Evolutionary conservation across 1,140 invertebrate genomes (phyloP).

Genomic region (Drosophila bocki): DNA sequence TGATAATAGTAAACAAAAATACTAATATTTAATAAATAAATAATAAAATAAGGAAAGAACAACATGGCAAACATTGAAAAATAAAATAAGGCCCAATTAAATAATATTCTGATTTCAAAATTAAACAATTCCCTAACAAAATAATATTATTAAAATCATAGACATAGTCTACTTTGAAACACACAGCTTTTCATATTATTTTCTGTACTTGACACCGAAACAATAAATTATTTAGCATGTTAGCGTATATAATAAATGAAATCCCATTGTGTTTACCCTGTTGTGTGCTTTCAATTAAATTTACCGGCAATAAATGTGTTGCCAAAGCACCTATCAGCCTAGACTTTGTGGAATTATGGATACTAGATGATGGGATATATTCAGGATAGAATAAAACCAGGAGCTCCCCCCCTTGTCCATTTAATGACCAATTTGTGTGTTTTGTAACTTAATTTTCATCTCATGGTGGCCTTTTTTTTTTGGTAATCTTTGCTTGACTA

Average conservation of each 20-base stretch:
- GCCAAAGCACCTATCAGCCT: neutral
- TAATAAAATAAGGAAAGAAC: too few species aligned
- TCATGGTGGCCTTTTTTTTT: neutral
- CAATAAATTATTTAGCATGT: constrained; percentile 1
- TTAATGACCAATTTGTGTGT: constrained; percentile 26
- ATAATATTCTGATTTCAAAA: neutral
- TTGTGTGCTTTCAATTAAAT: constrained; percentile 16
- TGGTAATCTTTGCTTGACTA: neutral
- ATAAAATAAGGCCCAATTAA: neutral
- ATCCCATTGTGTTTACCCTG: neutral
- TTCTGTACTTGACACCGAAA: neutral
- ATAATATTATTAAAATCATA: neutral
- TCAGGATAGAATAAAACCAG: neutral
- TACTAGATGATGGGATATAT: neutral
- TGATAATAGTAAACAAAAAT: too few species aligned
- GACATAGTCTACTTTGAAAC: neutral
- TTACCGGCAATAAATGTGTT: constrained; percentile 1
- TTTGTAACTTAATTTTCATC: constrained; percentile 11
- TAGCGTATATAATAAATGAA: constrained; percentile 3
- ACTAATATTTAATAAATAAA: too few species aligned
- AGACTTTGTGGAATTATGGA: neutral
- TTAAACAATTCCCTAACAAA: neutral
- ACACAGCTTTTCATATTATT: constrained; percentile 3
- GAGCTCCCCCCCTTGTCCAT: neutral
- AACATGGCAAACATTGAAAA: neutral